Evolutionary conservation across 1,140 invertebrate genomes (phyloP).

Genomic region (Colletes gigas): DNA sequence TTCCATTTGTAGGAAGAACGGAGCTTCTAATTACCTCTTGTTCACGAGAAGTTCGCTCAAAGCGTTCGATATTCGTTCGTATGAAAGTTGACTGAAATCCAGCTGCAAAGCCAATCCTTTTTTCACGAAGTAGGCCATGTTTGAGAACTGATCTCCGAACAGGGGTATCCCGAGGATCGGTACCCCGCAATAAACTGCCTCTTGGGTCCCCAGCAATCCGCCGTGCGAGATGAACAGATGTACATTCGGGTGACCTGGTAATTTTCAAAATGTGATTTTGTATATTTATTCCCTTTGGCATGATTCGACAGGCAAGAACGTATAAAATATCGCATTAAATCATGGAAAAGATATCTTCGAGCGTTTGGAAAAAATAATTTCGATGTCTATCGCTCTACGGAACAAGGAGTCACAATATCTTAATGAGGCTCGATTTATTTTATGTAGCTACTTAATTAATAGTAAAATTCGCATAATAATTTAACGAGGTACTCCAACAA

Average conservation of each 20-base stretch:
- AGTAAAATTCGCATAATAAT: background rate
- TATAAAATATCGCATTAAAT: no score
- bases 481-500: background rate
- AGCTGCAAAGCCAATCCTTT: conserved; percentile 56
- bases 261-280: conserved; percentile 23
- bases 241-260: conserved; percentile 40
- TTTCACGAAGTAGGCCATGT: conserved; percentile 48
- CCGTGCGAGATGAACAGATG: conserved; percentile 83
- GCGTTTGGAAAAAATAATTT: no score
- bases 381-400: no score
- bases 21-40: conserved; percentile 44
- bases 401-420: no score
- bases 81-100: conserved; percentile 46
- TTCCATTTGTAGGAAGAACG: conserved; percentile 14
- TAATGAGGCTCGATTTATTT: no score
- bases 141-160: conserved; percentile 83
- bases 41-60: conserved; percentile 38
- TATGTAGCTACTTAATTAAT: no score
- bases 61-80: conserved; percentile 40
- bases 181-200: conserved; percentile 78
- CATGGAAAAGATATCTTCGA: no score
- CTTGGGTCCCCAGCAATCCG: conserved; percentile 79
- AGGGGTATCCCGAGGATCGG: conserved; percentile 83
- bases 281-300: background rate
- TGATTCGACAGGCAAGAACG: background rate